Evolutionary conservation across 2,113 vertebrate genomes (phyloP).

Genomic region (Phylloscopus whistleri): DNA sequence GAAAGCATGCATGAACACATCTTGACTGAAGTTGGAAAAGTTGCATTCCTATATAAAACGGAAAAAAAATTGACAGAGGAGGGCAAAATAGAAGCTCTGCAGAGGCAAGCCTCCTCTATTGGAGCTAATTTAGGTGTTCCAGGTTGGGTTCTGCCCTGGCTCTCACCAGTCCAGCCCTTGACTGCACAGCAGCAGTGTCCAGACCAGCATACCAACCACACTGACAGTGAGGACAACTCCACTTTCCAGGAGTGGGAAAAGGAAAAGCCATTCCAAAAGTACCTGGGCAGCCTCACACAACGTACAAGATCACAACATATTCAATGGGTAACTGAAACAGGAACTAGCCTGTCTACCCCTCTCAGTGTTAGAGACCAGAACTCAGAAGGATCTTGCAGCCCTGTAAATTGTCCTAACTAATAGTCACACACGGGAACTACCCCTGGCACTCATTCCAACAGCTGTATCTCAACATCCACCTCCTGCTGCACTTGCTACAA

Average conservation of each 20-base stretch:
- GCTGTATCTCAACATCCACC: neutral
- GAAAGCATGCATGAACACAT: neutral
- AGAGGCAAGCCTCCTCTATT: neutral
- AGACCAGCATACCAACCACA: neutral
- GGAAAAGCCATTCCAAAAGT: neutral
- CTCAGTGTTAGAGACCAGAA: fast-evolving
- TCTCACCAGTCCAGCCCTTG: neutral
- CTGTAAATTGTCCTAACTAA: neutral
- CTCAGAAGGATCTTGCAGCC: neutral
- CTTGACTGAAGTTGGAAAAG: neutral
- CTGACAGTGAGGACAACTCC: neutral
- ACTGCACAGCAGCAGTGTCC: neutral
- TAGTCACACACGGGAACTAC: neutral
- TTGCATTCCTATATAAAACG: neutral
- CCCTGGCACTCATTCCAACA: neutral
- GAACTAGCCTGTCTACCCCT: neutral
- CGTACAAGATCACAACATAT: neutral
- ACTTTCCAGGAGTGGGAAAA: neutral
- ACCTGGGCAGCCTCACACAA: neutral
- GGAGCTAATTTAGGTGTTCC: neutral
- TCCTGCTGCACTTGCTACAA: neutral
- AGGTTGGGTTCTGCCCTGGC: neutral
- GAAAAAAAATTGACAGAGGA: neutral
- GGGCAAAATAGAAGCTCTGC: neutral
- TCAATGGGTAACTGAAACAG: neutral